Conservation (phyloP, 2,888 invertebrate genomes). For the Gymnocheta viridis region DNA sequence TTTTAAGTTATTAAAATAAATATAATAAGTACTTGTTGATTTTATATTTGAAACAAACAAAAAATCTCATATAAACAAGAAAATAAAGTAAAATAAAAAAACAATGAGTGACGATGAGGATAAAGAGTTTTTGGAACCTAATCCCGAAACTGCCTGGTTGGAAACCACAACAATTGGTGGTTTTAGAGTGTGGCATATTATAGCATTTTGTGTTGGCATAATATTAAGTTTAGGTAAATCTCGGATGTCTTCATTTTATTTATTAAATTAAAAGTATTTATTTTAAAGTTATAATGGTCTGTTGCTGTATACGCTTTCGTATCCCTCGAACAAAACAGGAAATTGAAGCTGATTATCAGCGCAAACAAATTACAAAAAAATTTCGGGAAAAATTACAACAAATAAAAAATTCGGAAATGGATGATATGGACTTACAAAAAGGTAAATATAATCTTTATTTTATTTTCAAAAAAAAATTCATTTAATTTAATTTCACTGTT, state of each 20-base stretch:
- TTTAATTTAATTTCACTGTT: constrained; percentile 32
- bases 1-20: constrained; percentile 25
- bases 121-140: constrained; percentile 74
- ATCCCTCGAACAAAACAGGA: constrained; percentile 97
- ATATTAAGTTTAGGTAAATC: constrained; percentile 85
- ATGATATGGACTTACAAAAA: constrained; percentile 83
- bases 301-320: constrained; percentile 94
- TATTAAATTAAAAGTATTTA: background rate
- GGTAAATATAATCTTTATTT: constrained; percentile 73
- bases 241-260: background rate
- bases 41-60: background rate
- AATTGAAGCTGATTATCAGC: constrained; percentile 95
- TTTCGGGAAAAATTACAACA: constrained; percentile 91
- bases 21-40: constrained; percentile 56
- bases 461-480: background rate
- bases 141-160: constrained; percentile 87
- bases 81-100: constrained; percentile 25
- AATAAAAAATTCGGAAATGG: constrained; percentile 93
- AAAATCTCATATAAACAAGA: background rate
- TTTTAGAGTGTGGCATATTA: constrained; percentile 91
- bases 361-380: constrained; percentile 91
- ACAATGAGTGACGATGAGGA: constrained; percentile 74
- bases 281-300: constrained; percentile 89
- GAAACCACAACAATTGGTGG: constrained; percentile 87
- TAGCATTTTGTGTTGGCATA: constrained; percentile 87